phyloP scores from a whole-genome alignment of 2,888 invertebrate genomes.

The Perizoma affinitatum region DNA sequence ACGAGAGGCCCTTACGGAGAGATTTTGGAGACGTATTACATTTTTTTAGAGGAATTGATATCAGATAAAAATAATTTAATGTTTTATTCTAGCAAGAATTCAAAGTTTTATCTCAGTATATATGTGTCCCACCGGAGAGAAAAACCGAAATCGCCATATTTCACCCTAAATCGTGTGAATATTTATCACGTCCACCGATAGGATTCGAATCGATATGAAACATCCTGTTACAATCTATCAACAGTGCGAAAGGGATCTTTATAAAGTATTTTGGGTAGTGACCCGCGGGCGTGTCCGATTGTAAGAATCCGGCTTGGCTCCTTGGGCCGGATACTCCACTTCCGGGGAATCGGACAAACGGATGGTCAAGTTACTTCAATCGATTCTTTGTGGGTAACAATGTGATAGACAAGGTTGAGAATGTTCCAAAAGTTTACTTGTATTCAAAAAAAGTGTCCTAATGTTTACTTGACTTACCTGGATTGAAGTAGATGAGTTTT shows the following conservation, averaged over 20 bases:
- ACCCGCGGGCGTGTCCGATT: conserved; percentile 63
- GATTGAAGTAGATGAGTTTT: neutral
- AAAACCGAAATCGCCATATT: conserved; percentile 23
- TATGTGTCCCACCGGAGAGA: conserved; percentile 2
- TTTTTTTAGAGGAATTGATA: neutral
- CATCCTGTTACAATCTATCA: conserved; percentile 69
- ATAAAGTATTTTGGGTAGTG: conserved; percentile 65
- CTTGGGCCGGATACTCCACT: conserved; percentile 60
- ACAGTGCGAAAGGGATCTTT: conserved; percentile 56
- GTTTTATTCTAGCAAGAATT: no score
- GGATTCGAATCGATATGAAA: conserved; percentile 64
- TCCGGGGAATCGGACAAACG: conserved; percentile 53
- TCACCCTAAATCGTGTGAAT: conserved; percentile 29
- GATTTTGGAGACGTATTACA: neutral
- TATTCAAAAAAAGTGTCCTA: neutral
- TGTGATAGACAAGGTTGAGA: conserved; percentile 26
- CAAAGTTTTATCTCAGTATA: neutral
- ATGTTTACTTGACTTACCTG: conserved; percentile 14
- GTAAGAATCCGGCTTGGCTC: conserved; percentile 55
- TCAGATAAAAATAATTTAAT: neutral
- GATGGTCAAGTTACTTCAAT: conserved; percentile 44
- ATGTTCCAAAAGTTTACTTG: conserved; percentile 1
- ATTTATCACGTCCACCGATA: conserved; percentile 51
- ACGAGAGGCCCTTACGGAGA: no score
- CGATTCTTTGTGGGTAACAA: conserved; percentile 30